Conservation (phyloP, 2,888 invertebrate species). For the Embidobia sp. region DNA sequence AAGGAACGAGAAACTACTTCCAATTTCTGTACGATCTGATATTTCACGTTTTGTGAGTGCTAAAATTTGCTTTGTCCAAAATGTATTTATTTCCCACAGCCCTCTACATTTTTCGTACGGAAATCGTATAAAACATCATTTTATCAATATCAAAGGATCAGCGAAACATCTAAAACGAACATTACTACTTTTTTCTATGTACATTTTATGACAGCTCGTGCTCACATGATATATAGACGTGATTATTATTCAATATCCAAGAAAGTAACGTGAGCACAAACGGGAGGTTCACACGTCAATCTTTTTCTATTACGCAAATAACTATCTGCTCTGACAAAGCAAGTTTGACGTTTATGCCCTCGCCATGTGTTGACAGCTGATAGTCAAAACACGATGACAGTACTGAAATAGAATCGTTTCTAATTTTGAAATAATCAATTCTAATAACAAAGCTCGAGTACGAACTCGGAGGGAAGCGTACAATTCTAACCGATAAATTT, state of each 20-base stretch:
- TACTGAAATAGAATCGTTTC: slow-evolving; percentile 40
- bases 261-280: slow-evolving; percentile 70
- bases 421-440: too few species aligned
- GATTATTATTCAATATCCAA: slow-evolving; percentile 9
- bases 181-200: too few species aligned
- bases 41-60: slow-evolving; percentile 49
- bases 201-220: too few species aligned
- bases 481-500: too few species aligned
- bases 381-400: slow-evolving; percentile 53
- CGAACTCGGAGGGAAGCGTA: too few species aligned
- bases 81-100: slow-evolving; percentile 49
- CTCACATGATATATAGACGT: not conserved
- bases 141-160: too few species aligned
- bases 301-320: slow-evolving; percentile 66
- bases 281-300: slow-evolving; percentile 79
- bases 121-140: too few species aligned
- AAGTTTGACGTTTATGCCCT: slow-evolving; percentile 41
- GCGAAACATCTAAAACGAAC: too few species aligned
- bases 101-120: slow-evolving; percentile 1
- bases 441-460: not conserved
- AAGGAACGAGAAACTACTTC: slow-evolving; percentile 69
- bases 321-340: slow-evolving; percentile 57
- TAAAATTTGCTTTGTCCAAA: slow-evolving; percentile 57
- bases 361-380: slow-evolving; percentile 27
- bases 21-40: slow-evolving; percentile 69